These are phyloP conservation scores for Paedocypris micromegethes DNA, from an alignment of 2,797 vertebrate genomes.

Conservation along the genomic window DNA sequence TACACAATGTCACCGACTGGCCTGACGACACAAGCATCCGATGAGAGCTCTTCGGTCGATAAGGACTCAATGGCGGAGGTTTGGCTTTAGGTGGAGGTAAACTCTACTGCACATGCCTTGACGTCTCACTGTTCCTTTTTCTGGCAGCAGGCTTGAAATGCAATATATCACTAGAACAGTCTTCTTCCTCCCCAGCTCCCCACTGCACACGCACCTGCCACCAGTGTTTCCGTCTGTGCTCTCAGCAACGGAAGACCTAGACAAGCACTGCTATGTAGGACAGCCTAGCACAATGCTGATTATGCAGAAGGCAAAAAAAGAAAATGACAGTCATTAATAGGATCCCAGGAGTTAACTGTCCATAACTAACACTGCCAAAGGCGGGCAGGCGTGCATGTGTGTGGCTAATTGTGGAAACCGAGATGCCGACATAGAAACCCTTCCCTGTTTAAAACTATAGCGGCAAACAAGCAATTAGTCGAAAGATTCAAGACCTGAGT, in stretches of 20 bases:
- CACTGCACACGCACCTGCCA: constrained; percentile 33
- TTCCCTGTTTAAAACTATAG: constrained; percentile 27
- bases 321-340: constrained; percentile 78
- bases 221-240: constrained; percentile 31
- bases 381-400: constrained; percentile 66
- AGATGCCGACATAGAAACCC: constrained; percentile 18
- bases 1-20: constrained; percentile 33
- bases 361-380: constrained; percentile 78
- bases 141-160: constrained; percentile 43
- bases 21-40: constrained; percentile 18
- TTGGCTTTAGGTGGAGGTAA: constrained; percentile 36
- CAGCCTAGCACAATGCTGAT: constrained; percentile 71
- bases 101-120: constrained; percentile 39
- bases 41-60: constrained; percentile 13
- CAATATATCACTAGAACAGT: constrained; percentile 38
- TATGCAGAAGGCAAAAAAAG: constrained; percentile 70
- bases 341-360: constrained; percentile 79
- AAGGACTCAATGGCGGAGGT: constrained; percentile 16
- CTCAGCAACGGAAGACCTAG: constrained; percentile 41
- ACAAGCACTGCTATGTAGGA: constrained; percentile 44
- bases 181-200: constrained; percentile 29
- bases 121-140: constrained; percentile 34
- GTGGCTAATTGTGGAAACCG: constrained; percentile 16
- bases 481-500: constrained; percentile 33
- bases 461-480: constrained; percentile 41